Conservation (phyloP, 2,888 invertebrate genomes). For the Drosophila ustulata region DNA sequence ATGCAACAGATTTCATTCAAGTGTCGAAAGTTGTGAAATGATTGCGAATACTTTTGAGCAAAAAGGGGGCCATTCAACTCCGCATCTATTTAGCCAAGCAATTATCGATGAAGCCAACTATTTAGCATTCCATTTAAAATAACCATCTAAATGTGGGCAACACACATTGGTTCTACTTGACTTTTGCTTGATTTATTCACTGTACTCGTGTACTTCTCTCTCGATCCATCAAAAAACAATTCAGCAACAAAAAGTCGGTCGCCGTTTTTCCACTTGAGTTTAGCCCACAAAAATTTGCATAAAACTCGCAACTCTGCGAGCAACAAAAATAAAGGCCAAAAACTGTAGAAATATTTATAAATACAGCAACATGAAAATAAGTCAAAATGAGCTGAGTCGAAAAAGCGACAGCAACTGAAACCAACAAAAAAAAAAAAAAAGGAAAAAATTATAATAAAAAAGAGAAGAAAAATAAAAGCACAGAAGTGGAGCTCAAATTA, state of each 20-base stretch:
- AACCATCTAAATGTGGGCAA: no score
- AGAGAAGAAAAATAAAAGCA: slow-evolving; percentile 27
- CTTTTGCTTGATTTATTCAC: slow-evolving; percentile 1
- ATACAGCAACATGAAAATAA: slow-evolving; percentile 43
- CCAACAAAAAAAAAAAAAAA: slow-evolving; percentile 15
- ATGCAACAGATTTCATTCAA: no score
- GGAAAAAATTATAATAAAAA: slow-evolving; percentile 10
- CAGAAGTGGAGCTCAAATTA: slow-evolving; percentile 79
- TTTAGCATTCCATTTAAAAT: background rate
- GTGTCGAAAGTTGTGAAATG: background rate
- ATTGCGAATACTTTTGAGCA: background rate
- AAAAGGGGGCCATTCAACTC: background rate
- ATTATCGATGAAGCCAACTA: background rate
- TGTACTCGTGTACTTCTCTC: slow-evolving; percentile 6
- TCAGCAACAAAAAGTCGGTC: slow-evolving; percentile 21
- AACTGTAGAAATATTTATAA: slow-evolving; percentile 69
- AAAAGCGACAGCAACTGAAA: slow-evolving; percentile 33
- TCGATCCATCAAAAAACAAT: background rate
- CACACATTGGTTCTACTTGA: background rate
- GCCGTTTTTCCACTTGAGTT: slow-evolving; percentile 63
- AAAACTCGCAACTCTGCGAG: slow-evolving; percentile 48
- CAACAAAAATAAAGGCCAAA: slow-evolving; percentile 46
- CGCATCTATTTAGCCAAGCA: background rate
- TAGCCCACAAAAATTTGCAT: slow-evolving; percentile 70
- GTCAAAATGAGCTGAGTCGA: slow-evolving; percentile 27